Percentiles rank a stretch among this genome's conserved stretches.
These are phyloP conservation scores for Cremastinae sp. DNA, from an alignment of 2,888 invertebrate genomes.

Conservation along the genomic window DNA sequence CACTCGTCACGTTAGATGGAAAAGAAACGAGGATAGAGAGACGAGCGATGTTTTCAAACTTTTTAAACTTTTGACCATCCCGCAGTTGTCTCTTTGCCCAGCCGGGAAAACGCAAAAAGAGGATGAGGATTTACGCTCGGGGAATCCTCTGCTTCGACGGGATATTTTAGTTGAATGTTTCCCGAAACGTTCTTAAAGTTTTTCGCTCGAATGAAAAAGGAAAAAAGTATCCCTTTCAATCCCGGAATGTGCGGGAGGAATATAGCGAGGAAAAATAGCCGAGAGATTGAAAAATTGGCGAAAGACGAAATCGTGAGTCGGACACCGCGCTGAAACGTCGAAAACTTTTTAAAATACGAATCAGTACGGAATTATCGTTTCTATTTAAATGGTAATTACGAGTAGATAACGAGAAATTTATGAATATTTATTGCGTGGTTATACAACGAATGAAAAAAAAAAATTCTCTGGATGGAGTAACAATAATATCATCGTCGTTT, in stretches of 20 bases:
- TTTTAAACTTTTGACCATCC: too few relatives aligned
- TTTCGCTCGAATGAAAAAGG: constrained; percentile 31
- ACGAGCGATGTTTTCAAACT: neutral
- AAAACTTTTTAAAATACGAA: too few relatives aligned
- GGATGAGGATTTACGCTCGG: neutral
- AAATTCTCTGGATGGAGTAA: constrained; percentile 2
- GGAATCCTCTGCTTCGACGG: neutral
- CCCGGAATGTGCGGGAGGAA: constrained; percentile 14
- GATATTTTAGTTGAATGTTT: constrained; percentile 43
- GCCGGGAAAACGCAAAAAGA: neutral
- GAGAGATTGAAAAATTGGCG: constrained; percentile 23
- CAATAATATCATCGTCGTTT: constrained; percentile 2
- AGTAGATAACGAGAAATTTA: too few relatives aligned
- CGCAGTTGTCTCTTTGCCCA: neutral
- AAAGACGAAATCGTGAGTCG: constrained; percentile 15
- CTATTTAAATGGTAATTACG: too few relatives aligned
- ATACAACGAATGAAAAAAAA: too few relatives aligned
- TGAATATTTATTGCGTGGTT: too few relatives aligned
- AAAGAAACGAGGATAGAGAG: neutral
- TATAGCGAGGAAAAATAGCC: constrained; percentile 6
- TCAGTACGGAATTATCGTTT: too few relatives aligned
- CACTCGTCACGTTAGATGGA: too few relatives aligned
- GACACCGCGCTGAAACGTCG: neutral
- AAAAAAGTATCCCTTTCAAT: constrained; percentile 39
- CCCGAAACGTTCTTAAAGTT: constrained; percentile 36